Conservation (phyloP, 2,888 invertebrate species). For the Xestobium rufovillosum region DNA sequence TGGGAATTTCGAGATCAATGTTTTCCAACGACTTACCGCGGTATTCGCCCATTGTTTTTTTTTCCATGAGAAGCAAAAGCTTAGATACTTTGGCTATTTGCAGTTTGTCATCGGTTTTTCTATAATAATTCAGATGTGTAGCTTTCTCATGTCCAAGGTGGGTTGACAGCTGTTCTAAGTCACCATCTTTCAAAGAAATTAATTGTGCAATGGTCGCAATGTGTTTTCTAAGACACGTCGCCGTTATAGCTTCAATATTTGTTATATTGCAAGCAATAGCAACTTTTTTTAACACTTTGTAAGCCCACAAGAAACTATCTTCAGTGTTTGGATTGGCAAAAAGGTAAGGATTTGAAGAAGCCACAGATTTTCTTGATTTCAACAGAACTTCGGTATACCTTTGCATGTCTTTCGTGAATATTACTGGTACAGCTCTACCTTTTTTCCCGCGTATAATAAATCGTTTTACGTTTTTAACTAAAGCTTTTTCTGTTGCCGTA, state of each 20-base stretch:
- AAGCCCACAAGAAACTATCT: slow-evolving; percentile 1
- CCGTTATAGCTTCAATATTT: slow-evolving; percentile 3
- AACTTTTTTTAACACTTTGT: slow-evolving; percentile 4
- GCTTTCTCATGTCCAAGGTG: slow-evolving; percentile 4
- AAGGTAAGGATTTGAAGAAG: neutral
- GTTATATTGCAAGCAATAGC: neutral
- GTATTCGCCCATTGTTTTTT: slow-evolving; percentile 1
- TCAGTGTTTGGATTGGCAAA: slow-evolving; percentile 3
- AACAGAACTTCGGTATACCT: slow-evolving; percentile 3
- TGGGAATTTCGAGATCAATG: too few relatives aligned
- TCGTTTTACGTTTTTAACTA: slow-evolving; percentile 10
- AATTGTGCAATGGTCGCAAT: slow-evolving; percentile 3
- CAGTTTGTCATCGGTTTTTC: slow-evolving; percentile 2
- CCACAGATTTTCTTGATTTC: slow-evolving; percentile 3
- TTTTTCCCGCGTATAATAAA: slow-evolving; percentile 11
- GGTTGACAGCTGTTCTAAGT: slow-evolving; percentile 3
- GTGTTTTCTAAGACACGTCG: slow-evolving; percentile 3
- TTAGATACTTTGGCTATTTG: slow-evolving; percentile 2
- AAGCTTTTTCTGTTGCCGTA: slow-evolving; percentile 9
- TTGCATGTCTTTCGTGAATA: slow-evolving; percentile 7
- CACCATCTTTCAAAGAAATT: slow-evolving; percentile 3
- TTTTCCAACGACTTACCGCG: slow-evolving; percentile 2
- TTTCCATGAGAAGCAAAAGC: slow-evolving; percentile 2
- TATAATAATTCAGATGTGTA: neutral
- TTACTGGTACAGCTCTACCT: slow-evolving; percentile 10